Percentiles rank a stretch among this genome's conserved stretches.
These are phyloP conservation scores for Cyclargus thomasi DNA, from an alignment of 1,140 invertebrate genomes.

Conservation along the genomic window DNA sequence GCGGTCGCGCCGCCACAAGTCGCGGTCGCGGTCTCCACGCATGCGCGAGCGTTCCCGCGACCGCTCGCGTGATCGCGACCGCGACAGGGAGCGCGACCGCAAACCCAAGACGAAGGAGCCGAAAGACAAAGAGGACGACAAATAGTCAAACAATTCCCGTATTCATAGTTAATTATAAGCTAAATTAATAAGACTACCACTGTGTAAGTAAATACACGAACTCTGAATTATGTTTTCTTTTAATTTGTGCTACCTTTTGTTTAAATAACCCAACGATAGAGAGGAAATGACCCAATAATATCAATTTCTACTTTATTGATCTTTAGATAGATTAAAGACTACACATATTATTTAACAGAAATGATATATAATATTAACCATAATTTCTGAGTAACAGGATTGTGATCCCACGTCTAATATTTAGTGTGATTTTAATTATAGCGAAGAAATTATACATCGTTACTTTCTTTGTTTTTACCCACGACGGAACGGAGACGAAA, in stretches of 20 bases:
- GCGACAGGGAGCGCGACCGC: slow-evolving; percentile 49
- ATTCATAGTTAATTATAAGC: slow-evolving; percentile 6
- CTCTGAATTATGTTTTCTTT: not conserved
- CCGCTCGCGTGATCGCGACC: slow-evolving; percentile 37
- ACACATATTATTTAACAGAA: no score
- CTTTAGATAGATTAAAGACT: no score
- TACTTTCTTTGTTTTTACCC: no score
- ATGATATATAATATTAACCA: no score
- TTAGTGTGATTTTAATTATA: no score
- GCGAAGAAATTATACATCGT: no score
- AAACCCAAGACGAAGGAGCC: slow-evolving; percentile 57
- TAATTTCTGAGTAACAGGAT: no score
- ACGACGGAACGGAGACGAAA: no score
- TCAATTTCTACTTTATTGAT: no score
- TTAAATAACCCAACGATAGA: no score
- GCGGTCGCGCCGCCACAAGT: slow-evolving; percentile 65
- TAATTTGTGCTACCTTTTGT: not conserved
- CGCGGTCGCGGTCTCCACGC: slow-evolving; percentile 63
- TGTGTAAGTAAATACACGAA: slow-evolving; percentile 9
- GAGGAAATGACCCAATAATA: no score
- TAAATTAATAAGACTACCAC: not conserved
- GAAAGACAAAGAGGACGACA: slow-evolving; percentile 68
- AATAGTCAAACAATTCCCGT: slow-evolving; percentile 30
- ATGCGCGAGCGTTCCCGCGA: slow-evolving; percentile 45
- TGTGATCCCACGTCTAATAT: no score